Percentiles rank a stretch among this genome's conserved stretches.
phyloP scores from a whole-genome alignment of 2,888 invertebrate species.

The Platycheirus albimanus region DNA sequence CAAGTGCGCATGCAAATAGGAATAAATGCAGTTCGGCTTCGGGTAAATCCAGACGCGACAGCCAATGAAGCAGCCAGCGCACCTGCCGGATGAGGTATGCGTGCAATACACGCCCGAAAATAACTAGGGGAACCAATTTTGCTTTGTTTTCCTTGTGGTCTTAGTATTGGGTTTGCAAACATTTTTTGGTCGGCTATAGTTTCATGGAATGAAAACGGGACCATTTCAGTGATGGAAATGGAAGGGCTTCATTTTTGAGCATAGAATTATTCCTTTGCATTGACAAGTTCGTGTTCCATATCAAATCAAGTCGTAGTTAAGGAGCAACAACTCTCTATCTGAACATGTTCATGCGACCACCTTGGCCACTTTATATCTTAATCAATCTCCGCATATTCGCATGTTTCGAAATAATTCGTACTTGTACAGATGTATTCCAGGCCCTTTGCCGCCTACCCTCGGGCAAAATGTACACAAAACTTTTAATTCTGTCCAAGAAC shows the following conservation, averaged over 20 bases:
- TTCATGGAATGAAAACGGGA: too few relatives aligned
- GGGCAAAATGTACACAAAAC: conserved; percentile 50
- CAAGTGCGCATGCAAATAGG: conserved; percentile 60
- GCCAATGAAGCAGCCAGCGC: too few relatives aligned
- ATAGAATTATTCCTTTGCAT: too few relatives aligned
- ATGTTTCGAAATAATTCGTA: conserved; percentile 54
- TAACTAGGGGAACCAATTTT: conserved; percentile 3
- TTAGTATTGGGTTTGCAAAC: neutral
- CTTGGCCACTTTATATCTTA: neutral
- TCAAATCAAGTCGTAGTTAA: too few relatives aligned
- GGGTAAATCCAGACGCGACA: conserved; percentile 49
- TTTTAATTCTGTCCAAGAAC: conserved; percentile 13
- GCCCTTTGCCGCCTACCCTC: conserved; percentile 23
- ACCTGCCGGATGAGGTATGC: conserved; percentile 74
- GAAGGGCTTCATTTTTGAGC: too few relatives aligned
- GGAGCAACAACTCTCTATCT: too few relatives aligned
- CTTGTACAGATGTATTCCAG: conserved; percentile 21
- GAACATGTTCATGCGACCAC: neutral
- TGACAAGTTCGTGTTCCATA: too few relatives aligned
- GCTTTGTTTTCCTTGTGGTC: neutral
- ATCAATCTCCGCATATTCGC: conserved; percentile 23
- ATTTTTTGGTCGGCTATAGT: too few relatives aligned
- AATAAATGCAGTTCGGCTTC: neutral
- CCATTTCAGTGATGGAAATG: too few relatives aligned
- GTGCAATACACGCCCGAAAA: conserved; percentile 51